These are phyloP conservation scores for Orius insidiosus DNA, from an alignment of 1,140 invertebrate genomes.

Conservation along the genomic window DNA sequence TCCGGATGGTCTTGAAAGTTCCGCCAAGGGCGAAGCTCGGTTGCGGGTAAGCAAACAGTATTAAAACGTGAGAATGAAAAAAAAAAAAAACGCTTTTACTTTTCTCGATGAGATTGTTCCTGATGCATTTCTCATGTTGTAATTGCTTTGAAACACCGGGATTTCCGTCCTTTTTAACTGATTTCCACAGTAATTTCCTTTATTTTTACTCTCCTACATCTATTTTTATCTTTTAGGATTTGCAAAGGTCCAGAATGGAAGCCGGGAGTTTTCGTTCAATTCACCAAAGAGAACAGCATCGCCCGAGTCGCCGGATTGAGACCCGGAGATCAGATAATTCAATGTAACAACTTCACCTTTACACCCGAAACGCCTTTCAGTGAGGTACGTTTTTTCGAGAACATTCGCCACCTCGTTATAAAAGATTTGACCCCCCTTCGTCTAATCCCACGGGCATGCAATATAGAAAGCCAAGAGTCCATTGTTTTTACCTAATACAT, in stretches of 20 bases:
- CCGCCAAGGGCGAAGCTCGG: constrained; percentile 47
- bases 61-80: background rate
- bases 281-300: constrained; percentile 74
- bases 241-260: constrained; percentile 71
- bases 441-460: constrained; percentile 11
- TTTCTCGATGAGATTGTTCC: background rate
- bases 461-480: background rate
- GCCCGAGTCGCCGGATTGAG: constrained; percentile 74
- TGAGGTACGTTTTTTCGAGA: constrained; percentile 35
- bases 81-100: background rate
- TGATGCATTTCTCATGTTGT: background rate
- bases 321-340: constrained; percentile 80
- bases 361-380: constrained; percentile 51
- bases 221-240: constrained; percentile 40
- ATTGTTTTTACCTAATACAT: no score
- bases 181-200: background rate
- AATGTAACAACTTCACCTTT: constrained; percentile 74
- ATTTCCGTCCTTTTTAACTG: background rate
- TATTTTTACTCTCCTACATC: background rate
- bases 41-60: constrained; percentile 33
- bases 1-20: constrained; percentile 41
- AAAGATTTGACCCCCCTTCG: no score
- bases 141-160: background rate
- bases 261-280: constrained; percentile 77
- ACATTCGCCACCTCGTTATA: no score